Base-by-base conservation (phyloP, 2,888 invertebrate genomes). In the Archips xylosteana region DNA sequence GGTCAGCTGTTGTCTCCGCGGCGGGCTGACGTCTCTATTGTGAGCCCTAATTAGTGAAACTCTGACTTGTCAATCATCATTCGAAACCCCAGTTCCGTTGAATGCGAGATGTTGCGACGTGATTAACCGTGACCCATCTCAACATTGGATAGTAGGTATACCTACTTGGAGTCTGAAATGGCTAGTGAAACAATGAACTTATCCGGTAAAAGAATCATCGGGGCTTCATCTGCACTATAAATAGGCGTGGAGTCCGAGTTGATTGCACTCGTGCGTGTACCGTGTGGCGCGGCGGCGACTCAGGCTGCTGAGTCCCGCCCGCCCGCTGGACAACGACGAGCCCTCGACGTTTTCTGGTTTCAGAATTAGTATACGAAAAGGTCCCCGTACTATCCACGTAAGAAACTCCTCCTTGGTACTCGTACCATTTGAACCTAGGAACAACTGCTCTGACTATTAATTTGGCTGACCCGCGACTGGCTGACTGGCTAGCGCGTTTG, bases 231-330 rank as follows among this genome's bases (percentile, higher is more conserved):
- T 45, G 32, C 32, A 13, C 63, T 63, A 63, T 63, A 63, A 45
- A 63, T 63, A 63, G 63, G 13, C 63, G 45, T 63, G 63, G 32
- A 63, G 63, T 32, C 62, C 2, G 62, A 62, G 63, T 63, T 63
- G 63, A 47, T n/a, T 63, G 63, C 63, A 64, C 64, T 49, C 64
- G 47, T 45, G 45, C 47, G 47, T 60, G 63, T 34, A 4, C 54
- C 15, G 34, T 34, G 49, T 9, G n/a, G 54, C 54, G 8, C 54
- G 15, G 45, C 2, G 54, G 8, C 23, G 54, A 9, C 9, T 23
- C 49, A 2, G 6, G n/a, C n/a, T 49, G 42, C 42, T 45, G 42
- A 9, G 42, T 9, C 42, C 42, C 42, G 9, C 10, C 9, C 1
- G 9, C 8, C 0, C 6, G 42, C 4, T 23, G 9, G 8, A 45